Conservation (phyloP, 2,113 vertebrate genomes). For the Erythrocebus patas region DNA sequence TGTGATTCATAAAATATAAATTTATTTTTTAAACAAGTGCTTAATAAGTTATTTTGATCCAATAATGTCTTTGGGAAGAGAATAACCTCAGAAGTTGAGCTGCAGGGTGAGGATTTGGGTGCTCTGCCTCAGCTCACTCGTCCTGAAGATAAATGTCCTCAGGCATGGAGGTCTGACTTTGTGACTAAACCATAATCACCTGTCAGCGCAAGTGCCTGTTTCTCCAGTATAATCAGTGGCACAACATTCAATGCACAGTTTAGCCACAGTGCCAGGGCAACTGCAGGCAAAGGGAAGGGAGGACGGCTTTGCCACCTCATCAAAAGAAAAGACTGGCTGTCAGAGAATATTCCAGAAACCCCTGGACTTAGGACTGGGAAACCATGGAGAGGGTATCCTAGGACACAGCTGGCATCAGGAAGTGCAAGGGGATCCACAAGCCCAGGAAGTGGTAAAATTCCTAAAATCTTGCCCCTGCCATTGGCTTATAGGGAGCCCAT, state of each 20-base stretch:
- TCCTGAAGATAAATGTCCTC: slow-evolving; percentile 42
- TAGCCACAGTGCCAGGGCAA: neutral
- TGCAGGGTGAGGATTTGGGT: neutral
- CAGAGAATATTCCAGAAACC: neutral
- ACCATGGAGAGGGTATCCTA: neutral
- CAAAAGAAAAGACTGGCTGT: neutral
- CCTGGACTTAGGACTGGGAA: neutral
- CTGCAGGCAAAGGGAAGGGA: neutral
- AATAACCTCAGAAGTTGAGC: neutral
- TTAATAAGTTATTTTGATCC: slow-evolving; percentile 14
- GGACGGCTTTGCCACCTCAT: neutral
- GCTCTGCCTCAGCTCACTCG: neutral
- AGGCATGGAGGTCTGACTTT: neutral
- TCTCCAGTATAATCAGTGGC: neutral
- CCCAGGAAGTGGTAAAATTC: neutral
- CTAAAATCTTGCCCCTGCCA: neutral
- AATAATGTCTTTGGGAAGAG: neutral
- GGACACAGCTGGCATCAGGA: neutral
- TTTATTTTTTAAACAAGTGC: neutral
- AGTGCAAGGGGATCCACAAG: neutral
- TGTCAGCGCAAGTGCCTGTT: neutral
- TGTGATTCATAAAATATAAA: neutral
- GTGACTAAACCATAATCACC: neutral
- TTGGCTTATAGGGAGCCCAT: neutral
- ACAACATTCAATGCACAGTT: neutral